These are phyloP conservation scores for Lagodon rhomboides DNA, from an alignment of 2,797 vertebrate species.

Conservation along the genomic window DNA sequence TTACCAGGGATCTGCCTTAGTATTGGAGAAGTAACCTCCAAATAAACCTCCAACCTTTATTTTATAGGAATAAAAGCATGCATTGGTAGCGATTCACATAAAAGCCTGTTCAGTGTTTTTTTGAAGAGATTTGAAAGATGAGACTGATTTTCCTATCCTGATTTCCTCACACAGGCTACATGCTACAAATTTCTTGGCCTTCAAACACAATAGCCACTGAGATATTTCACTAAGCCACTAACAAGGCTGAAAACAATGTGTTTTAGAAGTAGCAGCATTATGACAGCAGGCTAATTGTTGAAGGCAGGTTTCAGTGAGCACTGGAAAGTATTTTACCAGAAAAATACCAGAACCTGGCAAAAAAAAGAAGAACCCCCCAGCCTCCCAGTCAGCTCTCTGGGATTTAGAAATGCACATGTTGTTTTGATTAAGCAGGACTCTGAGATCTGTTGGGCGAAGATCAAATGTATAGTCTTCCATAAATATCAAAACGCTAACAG, in stretches of 20 bases:
- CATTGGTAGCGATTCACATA: too few species aligned
- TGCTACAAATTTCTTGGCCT: not conserved
- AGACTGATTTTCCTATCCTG: too few species aligned
- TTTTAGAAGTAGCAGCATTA: conserved; percentile 44
- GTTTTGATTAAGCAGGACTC: conserved; percentile 69
- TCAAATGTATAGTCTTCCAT: conserved; percentile 76
- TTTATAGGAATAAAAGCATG: too few species aligned
- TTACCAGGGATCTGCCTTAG: not conserved
- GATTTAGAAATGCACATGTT: conserved; percentile 65
- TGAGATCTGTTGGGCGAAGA: conserved; percentile 70
- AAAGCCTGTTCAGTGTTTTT: too few species aligned
- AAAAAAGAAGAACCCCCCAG: conserved; percentile 22
- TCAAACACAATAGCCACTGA: not conserved
- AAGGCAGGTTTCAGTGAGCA: conserved; percentile 49
- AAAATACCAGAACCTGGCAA: conserved; percentile 59
- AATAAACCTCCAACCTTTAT: too few species aligned
- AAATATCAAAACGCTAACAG: conserved; percentile 75
- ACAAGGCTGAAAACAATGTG: conserved; percentile 11
- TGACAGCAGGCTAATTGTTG: conserved; percentile 52
- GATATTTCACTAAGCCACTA: not conserved
- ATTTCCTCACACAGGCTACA: not conserved
- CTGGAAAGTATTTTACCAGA: conserved; percentile 65
- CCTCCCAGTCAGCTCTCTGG: conserved; percentile 31
- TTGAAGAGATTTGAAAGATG: too few species aligned
- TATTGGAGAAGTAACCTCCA: not conserved